Evolutionary conservation across 2,797 vertebrate genomes (phyloP).

Genomic region (Trichosurus vulpecula): DNA sequence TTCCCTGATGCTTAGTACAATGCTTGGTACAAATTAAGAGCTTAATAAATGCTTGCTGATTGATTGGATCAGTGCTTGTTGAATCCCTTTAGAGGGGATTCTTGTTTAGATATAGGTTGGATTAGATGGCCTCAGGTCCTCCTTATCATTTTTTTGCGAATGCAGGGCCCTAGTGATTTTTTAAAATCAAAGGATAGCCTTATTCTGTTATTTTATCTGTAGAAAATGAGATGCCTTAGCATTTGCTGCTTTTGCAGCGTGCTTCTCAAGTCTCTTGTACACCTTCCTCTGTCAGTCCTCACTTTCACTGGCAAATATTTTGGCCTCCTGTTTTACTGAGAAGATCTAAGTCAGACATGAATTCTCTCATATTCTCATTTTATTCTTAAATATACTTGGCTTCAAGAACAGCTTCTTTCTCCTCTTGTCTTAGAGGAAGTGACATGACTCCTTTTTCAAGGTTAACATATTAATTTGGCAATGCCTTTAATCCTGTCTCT

Average conservation of each 20-base stretch:
- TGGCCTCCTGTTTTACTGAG: background rate
- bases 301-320: background rate
- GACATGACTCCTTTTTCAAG: too few relatives aligned
- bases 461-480: too few relatives aligned
- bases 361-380: background rate
- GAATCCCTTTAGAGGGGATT: background rate
- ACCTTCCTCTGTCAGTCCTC: background rate
- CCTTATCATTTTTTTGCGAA: too few relatives aligned
- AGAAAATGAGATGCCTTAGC: background rate
- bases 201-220: background rate
- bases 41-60: background rate
- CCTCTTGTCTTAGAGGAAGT: too few relatives aligned
- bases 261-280: background rate
- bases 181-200: background rate
- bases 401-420: background rate
- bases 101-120: background rate
- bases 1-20: background rate
- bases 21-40: background rate
- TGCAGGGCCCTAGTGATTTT: background rate
- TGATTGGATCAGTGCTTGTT: too few relatives aligned
- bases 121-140: background rate
- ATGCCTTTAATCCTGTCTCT: too few relatives aligned
- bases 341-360: background rate
- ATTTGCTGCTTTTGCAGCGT: background rate
- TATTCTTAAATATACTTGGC: background rate